Conservation (phyloP, 2,888 invertebrate genomes). For the Zhengitettix transpicula region DNA sequence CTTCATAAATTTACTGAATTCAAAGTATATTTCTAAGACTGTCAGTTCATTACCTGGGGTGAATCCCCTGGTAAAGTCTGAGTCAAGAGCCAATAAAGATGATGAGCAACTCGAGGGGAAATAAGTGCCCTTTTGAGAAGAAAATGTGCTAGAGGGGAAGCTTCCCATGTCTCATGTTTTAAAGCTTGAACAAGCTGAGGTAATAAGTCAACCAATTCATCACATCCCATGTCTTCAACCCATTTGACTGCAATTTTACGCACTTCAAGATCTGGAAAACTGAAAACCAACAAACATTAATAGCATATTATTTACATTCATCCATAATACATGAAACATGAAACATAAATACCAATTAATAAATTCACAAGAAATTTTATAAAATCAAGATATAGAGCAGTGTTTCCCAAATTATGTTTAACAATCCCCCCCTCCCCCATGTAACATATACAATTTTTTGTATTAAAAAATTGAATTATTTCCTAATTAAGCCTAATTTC, state of each 20-base stretch:
- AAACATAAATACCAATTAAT: too few relatives aligned
- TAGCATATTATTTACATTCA: too few relatives aligned
- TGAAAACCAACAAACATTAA: slow-evolving; percentile 20
- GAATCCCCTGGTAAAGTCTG: slow-evolving; percentile 66
- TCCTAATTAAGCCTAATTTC: too few relatives aligned
- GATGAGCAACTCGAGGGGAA: slow-evolving; percentile 84
- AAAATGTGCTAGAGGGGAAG: slow-evolving; percentile 68
- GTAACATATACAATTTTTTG: too few relatives aligned
- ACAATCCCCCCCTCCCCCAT: too few relatives aligned
- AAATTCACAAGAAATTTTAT: too few relatives aligned
- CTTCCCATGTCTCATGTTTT: slow-evolving; percentile 80
- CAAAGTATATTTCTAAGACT: neutral
- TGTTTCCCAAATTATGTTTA: too few relatives aligned
- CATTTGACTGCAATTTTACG: slow-evolving; percentile 70
- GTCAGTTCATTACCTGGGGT: slow-evolving; percentile 34
- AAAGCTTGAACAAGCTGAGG: slow-evolving; percentile 87
- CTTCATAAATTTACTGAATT: too few relatives aligned
- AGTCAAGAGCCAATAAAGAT: slow-evolving; percentile 83
- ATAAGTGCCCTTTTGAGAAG: slow-evolving; percentile 66
- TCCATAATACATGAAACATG: too few relatives aligned
- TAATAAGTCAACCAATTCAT: slow-evolving; percentile 78
- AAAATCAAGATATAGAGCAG: too few relatives aligned
- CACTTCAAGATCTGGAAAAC: slow-evolving; percentile 84
- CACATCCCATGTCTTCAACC: slow-evolving; percentile 62
- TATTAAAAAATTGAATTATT: too few relatives aligned